phyloP scores from a whole-genome alignment of 1,140 invertebrate species.

The Paraescarpia echinospica region DNA sequence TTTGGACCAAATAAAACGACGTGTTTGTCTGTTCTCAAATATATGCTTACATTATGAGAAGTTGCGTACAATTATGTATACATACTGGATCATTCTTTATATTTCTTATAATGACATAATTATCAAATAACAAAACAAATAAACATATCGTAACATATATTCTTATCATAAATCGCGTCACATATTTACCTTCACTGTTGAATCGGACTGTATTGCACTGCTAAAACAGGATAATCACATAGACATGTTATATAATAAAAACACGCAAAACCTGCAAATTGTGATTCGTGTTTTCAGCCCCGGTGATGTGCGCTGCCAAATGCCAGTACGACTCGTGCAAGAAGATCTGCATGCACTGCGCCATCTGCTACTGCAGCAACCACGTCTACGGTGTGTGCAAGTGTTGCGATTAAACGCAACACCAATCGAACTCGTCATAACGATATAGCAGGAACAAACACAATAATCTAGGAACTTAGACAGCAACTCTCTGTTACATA shows the following conservation, averaged over 20 bases:
- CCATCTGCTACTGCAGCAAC: background rate
- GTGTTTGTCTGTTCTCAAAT: too few species aligned
- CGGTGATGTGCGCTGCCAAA: background rate
- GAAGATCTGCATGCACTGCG: background rate
- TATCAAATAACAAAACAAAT: too few species aligned
- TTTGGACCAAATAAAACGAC: too few species aligned
- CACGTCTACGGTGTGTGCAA: background rate
- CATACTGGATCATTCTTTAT: too few species aligned
- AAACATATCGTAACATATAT: too few species aligned
- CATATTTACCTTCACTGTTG: too few species aligned
- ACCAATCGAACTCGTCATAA: background rate
- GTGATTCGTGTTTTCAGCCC: background rate
- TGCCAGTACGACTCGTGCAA: conserved; percentile 3
- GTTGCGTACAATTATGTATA: background rate
- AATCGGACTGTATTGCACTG: background rate
- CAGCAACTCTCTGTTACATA: background rate
- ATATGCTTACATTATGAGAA: background rate
- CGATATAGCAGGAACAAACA: background rate
- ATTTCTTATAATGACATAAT: too few species aligned
- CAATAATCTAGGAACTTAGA: background rate
- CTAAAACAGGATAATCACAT: background rate
- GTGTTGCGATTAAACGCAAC: background rate
- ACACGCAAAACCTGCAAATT: background rate
- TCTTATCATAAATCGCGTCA: too few species aligned
- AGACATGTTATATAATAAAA: background rate